A percentile compares a stretch with the other conserved stretches of the same genome.
Evolutionary conservation across 2,888 invertebrate species (phyloP).

Genomic region (Cheilosia soror): DNA sequence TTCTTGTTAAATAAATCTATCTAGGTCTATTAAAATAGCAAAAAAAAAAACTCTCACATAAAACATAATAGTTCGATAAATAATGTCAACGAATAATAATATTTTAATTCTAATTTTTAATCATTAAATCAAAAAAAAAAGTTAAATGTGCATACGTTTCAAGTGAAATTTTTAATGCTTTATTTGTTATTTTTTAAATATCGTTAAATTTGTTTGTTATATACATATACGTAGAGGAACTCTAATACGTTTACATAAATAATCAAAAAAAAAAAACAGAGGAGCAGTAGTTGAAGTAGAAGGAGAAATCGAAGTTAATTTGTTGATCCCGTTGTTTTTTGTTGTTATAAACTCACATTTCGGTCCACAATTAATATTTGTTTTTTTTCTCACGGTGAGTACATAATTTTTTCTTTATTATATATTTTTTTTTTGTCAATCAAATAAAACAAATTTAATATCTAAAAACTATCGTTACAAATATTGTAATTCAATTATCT

Average conservation of each 20-base stretch:
- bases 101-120: conserved; percentile 69
- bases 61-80: conserved; percentile 62
- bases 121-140: conserved; percentile 63
- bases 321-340: conserved; percentile 73
- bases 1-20: conserved; percentile 67
- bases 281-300: conserved; percentile 48
- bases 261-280: conserved; percentile 33
- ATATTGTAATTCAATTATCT: conserved; percentile 29
- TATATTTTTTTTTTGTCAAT: background rate
- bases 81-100: conserved; percentile 72
- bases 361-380: conserved; percentile 73
- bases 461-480: background rate
- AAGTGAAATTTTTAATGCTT: conserved; percentile 68
- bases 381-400: conserved; percentile 73
- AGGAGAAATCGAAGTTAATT: conserved; percentile 65
- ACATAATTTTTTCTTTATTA: background rate
- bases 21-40: conserved; percentile 64
- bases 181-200: conserved; percentile 70
- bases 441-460: background rate
- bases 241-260: conserved; percentile 56
- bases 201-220: conserved; percentile 75
- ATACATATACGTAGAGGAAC: conserved; percentile 60
- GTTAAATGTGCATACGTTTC: conserved; percentile 71
- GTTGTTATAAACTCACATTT: conserved; percentile 71
- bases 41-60: conserved; percentile 34